Conservation (phyloP, 2,888 invertebrate genomes). For the Thecocarcelia acutangulata region DNA sequence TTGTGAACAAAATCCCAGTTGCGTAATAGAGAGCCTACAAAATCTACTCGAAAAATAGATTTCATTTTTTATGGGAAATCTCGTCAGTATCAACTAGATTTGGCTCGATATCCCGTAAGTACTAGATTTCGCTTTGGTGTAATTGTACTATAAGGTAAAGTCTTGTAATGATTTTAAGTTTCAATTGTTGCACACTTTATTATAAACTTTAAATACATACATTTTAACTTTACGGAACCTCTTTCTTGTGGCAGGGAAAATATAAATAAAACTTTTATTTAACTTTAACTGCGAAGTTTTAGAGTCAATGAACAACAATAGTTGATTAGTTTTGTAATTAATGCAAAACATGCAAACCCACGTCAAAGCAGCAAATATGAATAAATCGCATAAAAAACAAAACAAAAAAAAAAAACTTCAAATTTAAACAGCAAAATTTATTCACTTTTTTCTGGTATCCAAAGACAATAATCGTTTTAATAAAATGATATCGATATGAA, state of each 20-base stretch:
- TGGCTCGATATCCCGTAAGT: no score
- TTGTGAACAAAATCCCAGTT: no score
- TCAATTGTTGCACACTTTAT: no score
- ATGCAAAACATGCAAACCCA: conserved; percentile 68
- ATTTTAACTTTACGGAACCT: no score
- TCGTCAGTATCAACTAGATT: no score
- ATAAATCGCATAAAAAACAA: conserved; percentile 4
- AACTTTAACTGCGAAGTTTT: conserved; percentile 39
- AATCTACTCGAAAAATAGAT: no score
- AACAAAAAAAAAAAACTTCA: not conserved
- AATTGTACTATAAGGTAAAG: no score
- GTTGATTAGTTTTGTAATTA: conserved; percentile 64
- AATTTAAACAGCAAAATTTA: not conserved
- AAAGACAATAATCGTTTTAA: conserved; percentile 22
- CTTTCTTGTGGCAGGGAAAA: not conserved
- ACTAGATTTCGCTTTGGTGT: no score
- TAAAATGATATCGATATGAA: conserved; percentile 29
- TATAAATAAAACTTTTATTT: conserved; percentile 5
- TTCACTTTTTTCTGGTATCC: conserved; percentile 18
- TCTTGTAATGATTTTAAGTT: no score
- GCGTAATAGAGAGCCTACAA: no score
- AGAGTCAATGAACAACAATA: conserved; percentile 59
- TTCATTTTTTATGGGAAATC: no score
- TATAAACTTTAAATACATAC: not conserved
- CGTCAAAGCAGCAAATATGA: conserved; percentile 41